These are phyloP conservation scores for Gorsachius magnificus DNA, from an alignment of 2,797 vertebrate species.

Conservation along the genomic window DNA sequence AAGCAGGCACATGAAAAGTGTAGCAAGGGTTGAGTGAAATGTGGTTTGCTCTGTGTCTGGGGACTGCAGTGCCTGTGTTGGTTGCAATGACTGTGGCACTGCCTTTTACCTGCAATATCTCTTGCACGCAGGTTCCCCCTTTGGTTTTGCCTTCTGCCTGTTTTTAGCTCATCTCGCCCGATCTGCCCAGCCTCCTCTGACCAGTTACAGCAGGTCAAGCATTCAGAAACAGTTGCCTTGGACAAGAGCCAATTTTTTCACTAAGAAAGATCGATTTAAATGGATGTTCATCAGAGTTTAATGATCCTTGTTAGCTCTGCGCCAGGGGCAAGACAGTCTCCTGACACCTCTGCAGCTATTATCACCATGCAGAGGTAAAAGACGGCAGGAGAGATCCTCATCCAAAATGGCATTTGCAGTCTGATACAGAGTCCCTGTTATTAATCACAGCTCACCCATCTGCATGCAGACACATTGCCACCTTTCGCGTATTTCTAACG, in stretches of 20 bases:
- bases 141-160: neutral
- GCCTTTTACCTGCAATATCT: neutral
- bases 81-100: accelerated
- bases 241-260: neutral
- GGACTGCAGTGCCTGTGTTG: neutral
- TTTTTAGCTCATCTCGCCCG: accelerated
- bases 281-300: conserved; percentile 45
- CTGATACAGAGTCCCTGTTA: neutral
- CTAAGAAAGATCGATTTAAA: conserved; percentile 36
- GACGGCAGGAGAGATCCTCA: neutral
- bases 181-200: neutral
- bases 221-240: neutral
- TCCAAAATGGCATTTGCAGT: neutral
- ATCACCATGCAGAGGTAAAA: neutral
- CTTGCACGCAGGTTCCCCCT: neutral
- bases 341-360: conserved; percentile 5
- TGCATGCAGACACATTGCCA: neutral
- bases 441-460: neutral
- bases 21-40: neutral
- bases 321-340: neutral
- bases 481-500: neutral
- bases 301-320: conserved; percentile 24
- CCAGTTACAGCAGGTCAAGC: accelerated
- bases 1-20: neutral
- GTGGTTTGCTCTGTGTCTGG: neutral